A percentile compares a stretch with the other conserved stretches of the same genome.
These are phyloP conservation scores for Aurelia coerulea DNA, from an alignment of 30 jellyfish, hydroid and myxozoan species.

Conservation along the genomic window DNA sequence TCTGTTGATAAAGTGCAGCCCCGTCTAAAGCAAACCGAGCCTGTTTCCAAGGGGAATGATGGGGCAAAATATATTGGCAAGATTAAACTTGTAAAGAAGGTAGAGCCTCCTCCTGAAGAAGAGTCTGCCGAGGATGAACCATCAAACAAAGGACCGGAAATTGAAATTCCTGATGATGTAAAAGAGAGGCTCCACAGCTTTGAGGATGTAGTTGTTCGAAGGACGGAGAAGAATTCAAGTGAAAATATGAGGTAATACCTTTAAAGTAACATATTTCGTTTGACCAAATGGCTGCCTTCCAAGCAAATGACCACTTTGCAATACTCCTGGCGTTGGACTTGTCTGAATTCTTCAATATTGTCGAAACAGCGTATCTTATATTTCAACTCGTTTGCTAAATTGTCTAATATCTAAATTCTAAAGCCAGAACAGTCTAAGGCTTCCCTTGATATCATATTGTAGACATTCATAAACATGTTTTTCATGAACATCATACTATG, in stretches of 20 bases:
- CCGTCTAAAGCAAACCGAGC: slow-evolving; percentile 32
- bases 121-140: slow-evolving; percentile 12
- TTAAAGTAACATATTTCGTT: neutral
- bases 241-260: slow-evolving; percentile 23
- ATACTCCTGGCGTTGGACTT: too few relatives aligned
- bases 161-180: slow-evolving; percentile 53
- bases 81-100: slow-evolving; percentile 61
- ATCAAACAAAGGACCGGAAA: slow-evolving; percentile 40
- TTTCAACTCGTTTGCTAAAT: too few relatives aligned
- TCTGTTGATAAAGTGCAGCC: slow-evolving; percentile 32
- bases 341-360: too few relatives aligned
- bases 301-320: too few relatives aligned
- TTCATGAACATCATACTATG: too few relatives aligned
- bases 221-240: slow-evolving; percentile 1
- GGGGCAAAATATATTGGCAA: slow-evolving; percentile 71
- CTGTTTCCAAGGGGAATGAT: slow-evolving; percentile 53
- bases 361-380: too few relatives aligned
- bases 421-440: too few relatives aligned
- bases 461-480: too few relatives aligned
- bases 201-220: slow-evolving; percentile 57
- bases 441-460: too few relatives aligned
- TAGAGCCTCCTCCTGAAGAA: slow-evolving; percentile 33
- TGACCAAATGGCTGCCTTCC: too few relatives aligned
- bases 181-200: slow-evolving; percentile 52
- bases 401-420: too few relatives aligned